phyloP scores from a whole-genome alignment of 2,113 vertebrate genomes.

The Trematomus loennbergii region DNA sequence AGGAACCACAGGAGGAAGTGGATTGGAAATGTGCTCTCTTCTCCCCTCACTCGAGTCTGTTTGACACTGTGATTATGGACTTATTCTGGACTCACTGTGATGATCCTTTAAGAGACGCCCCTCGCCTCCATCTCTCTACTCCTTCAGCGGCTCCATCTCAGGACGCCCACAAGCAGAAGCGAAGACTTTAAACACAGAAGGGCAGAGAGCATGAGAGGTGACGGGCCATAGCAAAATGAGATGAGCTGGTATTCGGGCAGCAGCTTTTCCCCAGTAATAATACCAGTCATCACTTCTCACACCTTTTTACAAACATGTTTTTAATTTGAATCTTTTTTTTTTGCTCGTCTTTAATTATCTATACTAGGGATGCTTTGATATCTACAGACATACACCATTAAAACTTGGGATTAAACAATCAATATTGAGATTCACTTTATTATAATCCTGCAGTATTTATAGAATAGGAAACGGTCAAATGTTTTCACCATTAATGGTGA shows the following conservation, averaged over 20 bases:
- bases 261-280: conserved; percentile 84
- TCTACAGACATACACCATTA: neutral
- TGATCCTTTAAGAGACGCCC: conserved; percentile 75
- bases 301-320: conserved; percentile 45
- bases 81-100: conserved; percentile 91
- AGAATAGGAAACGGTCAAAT: neutral
- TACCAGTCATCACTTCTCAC: conserved; percentile 60
- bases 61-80: conserved; percentile 86
- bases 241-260: conserved; percentile 64
- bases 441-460: conserved; percentile 14
- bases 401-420: conserved; percentile 24
- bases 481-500: conserved; percentile 6
- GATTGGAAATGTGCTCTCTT: conserved; percentile 40
- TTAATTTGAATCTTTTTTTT: conserved; percentile 62
- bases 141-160: conserved; percentile 82
- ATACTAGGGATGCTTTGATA: conserved; percentile 51
- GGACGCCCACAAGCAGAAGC: conserved; percentile 31
- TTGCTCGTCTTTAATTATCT: conserved; percentile 56
- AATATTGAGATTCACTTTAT: conserved; percentile 1
- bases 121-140: conserved; percentile 59
- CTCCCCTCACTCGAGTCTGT: conserved; percentile 48
- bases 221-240: conserved; percentile 48
- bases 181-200: conserved; percentile 61
- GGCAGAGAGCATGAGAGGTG: conserved; percentile 27
- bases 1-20: conserved; percentile 53